Base-by-base conservation (phyloP, 2,888 invertebrate species). In the Cephus spinipes region DNA sequence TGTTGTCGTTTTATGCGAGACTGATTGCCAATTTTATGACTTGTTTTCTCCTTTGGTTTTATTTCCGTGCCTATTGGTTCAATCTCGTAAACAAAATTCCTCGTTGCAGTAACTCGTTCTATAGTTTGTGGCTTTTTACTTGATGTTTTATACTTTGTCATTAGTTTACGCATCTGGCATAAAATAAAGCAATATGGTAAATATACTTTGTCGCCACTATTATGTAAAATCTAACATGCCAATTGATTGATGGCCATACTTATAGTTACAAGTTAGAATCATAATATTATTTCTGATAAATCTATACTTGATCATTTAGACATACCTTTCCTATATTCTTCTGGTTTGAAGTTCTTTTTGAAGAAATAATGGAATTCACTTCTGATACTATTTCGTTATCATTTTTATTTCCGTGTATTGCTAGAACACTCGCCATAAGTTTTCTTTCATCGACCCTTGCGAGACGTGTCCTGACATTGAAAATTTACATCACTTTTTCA, bases 41-140 rank as follows among this genome's bases (percentile, higher is more conserved):
- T 12, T 32, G 23, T 6, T 12, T 35, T 34, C 11, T 74, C 74
- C 2, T 34, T 34, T 15, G 32, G 2, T 74, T 35, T 35, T 12
- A 35, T 12, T 36, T 69, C 23, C 6, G n/a, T 15, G 68, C 12
- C 31, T 11, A 81, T 80, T 0, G 86, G 81, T 77, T 83, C 77
- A 76, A 89, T 86, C 75, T 88, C 87, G 12, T 84, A 86, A 4
- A 88, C 77, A 31, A 88, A 81, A 78, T 87, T 85, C n/a, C 80
- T 88, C 6, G 88, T 89, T 0, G 88, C 88, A 40, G 40, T 40
- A 40, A 40, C 40, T 23, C 40, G 40, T 40, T 40, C 40, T 23
- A 40, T 6, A 40, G 6, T 23, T 23, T 40, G 40, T 40, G 40
- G 40, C 23, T 40, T 40, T 40, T 40, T 40, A 23, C 15, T 40